Evolutionary conservation across 2,888 invertebrate genomes (phyloP), one percentile per base, ranked within the genome.

Genomic region (Tromatobia lineatoria): DNA sequence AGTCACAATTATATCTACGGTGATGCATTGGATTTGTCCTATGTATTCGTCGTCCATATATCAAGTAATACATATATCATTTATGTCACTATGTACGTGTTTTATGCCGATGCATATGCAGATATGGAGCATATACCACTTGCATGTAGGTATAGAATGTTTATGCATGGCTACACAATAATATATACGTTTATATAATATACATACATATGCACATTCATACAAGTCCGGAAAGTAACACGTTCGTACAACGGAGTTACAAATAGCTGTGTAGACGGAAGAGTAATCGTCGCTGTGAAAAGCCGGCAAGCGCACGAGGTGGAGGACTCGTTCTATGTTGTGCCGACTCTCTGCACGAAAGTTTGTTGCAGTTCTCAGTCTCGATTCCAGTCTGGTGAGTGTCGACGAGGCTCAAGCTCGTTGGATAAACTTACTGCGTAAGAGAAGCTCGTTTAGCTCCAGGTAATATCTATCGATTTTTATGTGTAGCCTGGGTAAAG

Each of bases 281-380:
- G 84, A 84, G 84, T 84, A 84, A 84, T 84, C 81, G 84, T 84
- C 78, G 74, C 78, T 71, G 84, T 64, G 81, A 84, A 84, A 78
- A 64, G 81, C 84, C 71, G 81, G 81, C 84, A 75, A 81, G 81
- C 70, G 77, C 70, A 70, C 66, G 57, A 64, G 70, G 25, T 20
- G 50, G 42, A 34, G 38, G 38, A 38, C 78, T 74, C 18, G 67
- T 61, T 67, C 83, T 64, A 64, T 70, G 64, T 80, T 67, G 61
- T 50, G 74, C 78, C 29, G 76, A 80, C 73, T 84, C 76, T 61
- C 80, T 45, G 64, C 74, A 61, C 67, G 71, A 84, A 83, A 84
- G 69, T 84, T 84, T 80, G 73, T 78, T 57, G 45, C 74, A 34
- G 83, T 76, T 83, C 74, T 75, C 61, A 64, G 61, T 64, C 61